Base-by-base conservation (phyloP, 2,888 invertebrate genomes). In the Drosophila histrio region DNA sequence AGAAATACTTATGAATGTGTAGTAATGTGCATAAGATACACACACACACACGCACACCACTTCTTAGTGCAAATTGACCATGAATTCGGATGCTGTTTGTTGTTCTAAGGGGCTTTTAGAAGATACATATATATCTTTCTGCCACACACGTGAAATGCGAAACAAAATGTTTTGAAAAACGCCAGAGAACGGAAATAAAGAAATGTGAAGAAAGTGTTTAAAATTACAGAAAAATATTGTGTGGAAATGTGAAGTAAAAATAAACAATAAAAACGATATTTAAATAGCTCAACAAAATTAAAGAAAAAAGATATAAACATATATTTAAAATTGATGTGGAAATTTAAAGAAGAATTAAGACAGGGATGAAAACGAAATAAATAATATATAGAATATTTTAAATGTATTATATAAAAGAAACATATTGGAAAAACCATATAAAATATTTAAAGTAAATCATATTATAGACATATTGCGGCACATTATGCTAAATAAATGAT, bases 31-130 rank as follows among this genome's bases (percentile, higher is more conserved):
- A 59, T 52, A 53, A 57, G 47, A 64, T 53, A 39, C 53, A 26
- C 32, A 52, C 28, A 22, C 57, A 56, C 44, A 52, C 24, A 34
- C 34, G 21, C 24, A 28, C 28, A 43, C 34, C 15, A 57, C 46
- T 58, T 19, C 62, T 43, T 56, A 62, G 43, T 65, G 78, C 78
- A 78, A 83, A 82, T 86, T 86, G 86, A 78, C 86, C 82, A 71
- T 80, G 82, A 82, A 82, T 71, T 49, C 61, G 44, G 28, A 28
- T 71, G 58, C 50, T 56, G 47, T 58, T 57, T 28, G 46, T 71
- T 67, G 49, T 72, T 46, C 32, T 28, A 38, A 72, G 64, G 64
- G 60, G 47, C 38, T 22, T 32, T 43, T 7, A 11, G 36, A 15
- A 62, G 36, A 60, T 36, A 58, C 17, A 56, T 30, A 49, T 39